A percentile compares a stretch with the other conserved stretches of the same genome.
phyloP scores from a whole-genome alignment of 2,797 vertebrate genomes.

The Craterocephalus amniculus region DNA sequence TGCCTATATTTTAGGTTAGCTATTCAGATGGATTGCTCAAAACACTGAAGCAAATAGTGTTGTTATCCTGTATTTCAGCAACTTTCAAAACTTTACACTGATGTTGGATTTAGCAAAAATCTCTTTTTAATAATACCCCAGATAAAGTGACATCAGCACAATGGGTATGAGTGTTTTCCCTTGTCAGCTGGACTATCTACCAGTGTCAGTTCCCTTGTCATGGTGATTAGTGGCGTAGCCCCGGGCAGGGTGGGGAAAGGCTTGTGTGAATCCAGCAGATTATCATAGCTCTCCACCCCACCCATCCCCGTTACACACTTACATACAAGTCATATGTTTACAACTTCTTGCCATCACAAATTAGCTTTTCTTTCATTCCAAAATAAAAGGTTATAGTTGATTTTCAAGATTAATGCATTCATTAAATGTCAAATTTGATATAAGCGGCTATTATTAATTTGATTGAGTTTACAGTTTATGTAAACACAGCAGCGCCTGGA shows the following conservation, averaged over 20 bases:
- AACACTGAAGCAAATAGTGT: not conserved
- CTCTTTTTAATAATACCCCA: conserved; percentile 20
- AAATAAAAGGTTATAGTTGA: not conserved
- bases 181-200: conserved; percentile 71
- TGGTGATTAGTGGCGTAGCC: conserved; percentile 74
- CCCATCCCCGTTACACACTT: conserved; percentile 62
- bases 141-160: conserved; percentile 35
- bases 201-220: conserved; percentile 66
- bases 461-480: not conserved
- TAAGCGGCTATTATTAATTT: not conserved
- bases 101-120: not conserved
- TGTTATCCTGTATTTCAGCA: conserved; percentile 9
- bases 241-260: conserved; percentile 78
- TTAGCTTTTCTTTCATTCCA: not conserved
- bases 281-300: conserved; percentile 75
- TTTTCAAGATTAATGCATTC: not conserved
- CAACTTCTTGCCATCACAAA: conserved; percentile 2
- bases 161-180: conserved; percentile 30
- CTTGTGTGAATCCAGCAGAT: conserved; percentile 83
- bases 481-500: not conserved
- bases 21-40: not conserved
- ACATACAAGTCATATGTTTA: conserved; percentile 4
- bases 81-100: too few species aligned
- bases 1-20: not conserved
- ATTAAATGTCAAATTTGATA: not conserved